phyloP scores from a whole-genome alignment of 2,888 invertebrate species.

The Pyrgus malvae region DNA sequence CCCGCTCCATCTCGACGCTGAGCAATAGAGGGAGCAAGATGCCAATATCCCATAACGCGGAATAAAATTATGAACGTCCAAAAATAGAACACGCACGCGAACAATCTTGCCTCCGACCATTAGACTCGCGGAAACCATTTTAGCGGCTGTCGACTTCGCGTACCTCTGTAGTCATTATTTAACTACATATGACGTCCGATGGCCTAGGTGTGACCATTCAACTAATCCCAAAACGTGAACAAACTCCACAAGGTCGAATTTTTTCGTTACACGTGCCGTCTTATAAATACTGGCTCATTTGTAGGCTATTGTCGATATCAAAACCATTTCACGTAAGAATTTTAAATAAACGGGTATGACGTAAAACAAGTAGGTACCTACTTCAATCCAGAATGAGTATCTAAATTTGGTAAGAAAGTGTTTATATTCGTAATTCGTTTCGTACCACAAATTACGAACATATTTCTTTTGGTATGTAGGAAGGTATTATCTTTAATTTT shows the following conservation, averaged over 20 bases:
- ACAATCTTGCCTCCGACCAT: slow-evolving; percentile 49
- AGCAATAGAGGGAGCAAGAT: slow-evolving; percentile 39
- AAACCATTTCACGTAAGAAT: neutral
- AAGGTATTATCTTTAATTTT: too few species aligned
- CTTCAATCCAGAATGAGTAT: too few species aligned
- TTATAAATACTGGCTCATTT: neutral
- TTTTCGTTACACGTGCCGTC: neutral
- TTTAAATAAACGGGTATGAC: neutral
- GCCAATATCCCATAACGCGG: slow-evolving; percentile 38
- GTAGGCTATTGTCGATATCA: neutral
- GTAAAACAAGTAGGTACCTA: neutral
- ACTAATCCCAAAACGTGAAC: slow-evolving; percentile 1
- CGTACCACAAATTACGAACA: too few species aligned
- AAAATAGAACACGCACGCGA: slow-evolving; percentile 71
- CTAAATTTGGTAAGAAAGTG: too few species aligned
- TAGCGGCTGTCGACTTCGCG: slow-evolving; percentile 6
- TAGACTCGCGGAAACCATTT: slow-evolving; percentile 45
- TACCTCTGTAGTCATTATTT: slow-evolving; percentile 9
- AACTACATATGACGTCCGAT: neutral
- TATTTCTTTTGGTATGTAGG: too few species aligned
- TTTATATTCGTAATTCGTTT: too few species aligned
- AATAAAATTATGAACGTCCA: slow-evolving; percentile 56
- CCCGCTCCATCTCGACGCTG: slow-evolving; percentile 38
- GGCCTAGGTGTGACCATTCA: slow-evolving; percentile 4
- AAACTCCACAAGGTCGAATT: neutral